A percentile compares a stretch with the other conserved stretches of the same genome.
Conservation (phyloP, 2,888 invertebrate species). For the Zaprionus obscuricornis region DNA sequence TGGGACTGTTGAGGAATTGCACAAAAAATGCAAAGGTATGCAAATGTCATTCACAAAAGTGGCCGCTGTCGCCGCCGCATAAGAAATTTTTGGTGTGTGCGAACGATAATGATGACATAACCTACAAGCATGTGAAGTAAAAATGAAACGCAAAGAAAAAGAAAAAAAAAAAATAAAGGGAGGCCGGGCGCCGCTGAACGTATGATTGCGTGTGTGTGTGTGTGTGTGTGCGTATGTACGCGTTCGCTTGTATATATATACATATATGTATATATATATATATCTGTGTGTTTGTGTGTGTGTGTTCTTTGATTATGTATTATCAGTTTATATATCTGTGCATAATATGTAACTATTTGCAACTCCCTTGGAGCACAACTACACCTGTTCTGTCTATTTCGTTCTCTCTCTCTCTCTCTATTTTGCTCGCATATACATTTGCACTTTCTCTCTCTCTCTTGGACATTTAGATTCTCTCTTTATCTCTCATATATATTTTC, state of each 20-base stretch:
- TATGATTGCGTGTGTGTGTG: conserved; percentile 10
- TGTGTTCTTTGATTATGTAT: conserved; percentile 56
- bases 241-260: conserved; percentile 9
- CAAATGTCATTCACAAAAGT: conserved; percentile 45
- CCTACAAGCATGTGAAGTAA: conserved; percentile 81
- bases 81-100: neutral
- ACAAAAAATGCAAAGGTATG: conserved; percentile 97
- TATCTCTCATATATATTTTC: too few relatives aligned
- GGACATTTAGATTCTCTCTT: too few relatives aligned
- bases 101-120: conserved; percentile 81
- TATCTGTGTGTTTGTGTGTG: conserved; percentile 2
- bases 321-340: conserved; percentile 41
- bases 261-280: too few relatives aligned
- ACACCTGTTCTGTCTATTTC: too few relatives aligned
- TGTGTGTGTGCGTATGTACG: conserved; percentile 9
- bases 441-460: too few relatives aligned
- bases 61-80: neutral
- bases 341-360: conserved; percentile 2
- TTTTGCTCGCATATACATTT: too few relatives aligned
- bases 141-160: too few relatives aligned
- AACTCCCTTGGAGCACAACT: too few relatives aligned
- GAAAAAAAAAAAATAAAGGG: too few relatives aligned
- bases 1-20: conserved; percentile 96
- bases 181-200: conserved; percentile 7
- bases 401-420: too few relatives aligned